Conservation (phyloP, 2,113 vertebrate genomes). For the Menidia beryllina region DNA sequence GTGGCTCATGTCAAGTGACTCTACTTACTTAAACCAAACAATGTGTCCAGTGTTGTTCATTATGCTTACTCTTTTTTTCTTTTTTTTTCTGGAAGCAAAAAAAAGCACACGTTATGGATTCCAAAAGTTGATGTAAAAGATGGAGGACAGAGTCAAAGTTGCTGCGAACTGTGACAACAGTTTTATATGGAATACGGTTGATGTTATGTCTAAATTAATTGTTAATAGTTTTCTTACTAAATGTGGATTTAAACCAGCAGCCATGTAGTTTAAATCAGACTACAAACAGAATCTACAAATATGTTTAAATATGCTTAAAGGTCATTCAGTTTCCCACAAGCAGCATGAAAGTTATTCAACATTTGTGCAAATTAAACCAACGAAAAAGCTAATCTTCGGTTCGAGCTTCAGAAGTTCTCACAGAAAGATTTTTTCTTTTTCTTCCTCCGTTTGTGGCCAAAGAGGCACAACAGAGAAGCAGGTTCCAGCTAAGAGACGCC, state of each 20-base stretch:
- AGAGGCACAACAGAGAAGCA: conserved; percentile 44
- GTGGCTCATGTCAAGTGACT: conserved; percentile 72
- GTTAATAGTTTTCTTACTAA: too few species aligned
- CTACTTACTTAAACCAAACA: conserved; percentile 72
- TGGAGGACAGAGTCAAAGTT: too few species aligned
- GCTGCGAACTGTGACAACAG: not conserved
- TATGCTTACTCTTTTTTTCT: conserved; percentile 20
- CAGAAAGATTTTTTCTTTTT: conserved; percentile 3
- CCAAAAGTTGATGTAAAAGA: conserved; percentile 14
- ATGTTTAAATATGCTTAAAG: too few species aligned
- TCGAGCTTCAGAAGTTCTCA: not conserved
- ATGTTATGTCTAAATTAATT: too few species aligned
- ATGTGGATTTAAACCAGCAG: not conserved
- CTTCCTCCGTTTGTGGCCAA: conserved; percentile 15
- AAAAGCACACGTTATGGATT: not conserved
- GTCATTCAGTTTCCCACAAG: not conserved
- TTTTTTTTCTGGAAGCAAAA: conserved; percentile 14
- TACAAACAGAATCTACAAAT: not conserved
- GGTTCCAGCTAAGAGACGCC: conserved; percentile 59
- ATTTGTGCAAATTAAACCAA: not conserved
- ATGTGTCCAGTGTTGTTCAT: conserved; percentile 65
- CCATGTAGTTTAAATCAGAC: not conserved
- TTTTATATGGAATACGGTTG: too few species aligned
- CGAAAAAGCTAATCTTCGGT: not conserved
- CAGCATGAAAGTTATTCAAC: not conserved